Evolutionary conservation across 2,888 invertebrate genomes (phyloP).

Genomic region (Brassicogethes aeneus): DNA sequence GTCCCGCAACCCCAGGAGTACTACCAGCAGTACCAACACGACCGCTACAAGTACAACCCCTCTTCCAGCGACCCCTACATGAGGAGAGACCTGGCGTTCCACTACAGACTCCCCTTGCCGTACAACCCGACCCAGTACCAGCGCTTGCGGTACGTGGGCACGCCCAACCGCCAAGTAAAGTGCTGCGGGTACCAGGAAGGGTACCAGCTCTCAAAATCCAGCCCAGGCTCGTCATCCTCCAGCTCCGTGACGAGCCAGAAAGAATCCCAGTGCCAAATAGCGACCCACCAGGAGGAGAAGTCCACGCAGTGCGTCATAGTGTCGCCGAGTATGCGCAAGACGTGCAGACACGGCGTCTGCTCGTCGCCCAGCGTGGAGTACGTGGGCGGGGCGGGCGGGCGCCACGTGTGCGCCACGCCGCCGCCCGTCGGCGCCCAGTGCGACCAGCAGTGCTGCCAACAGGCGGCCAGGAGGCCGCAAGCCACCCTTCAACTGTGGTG

Average conservation of each 20-base stretch:
- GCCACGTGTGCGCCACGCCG: conserved; percentile 43
- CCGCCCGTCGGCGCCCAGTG: conserved; percentile 30
- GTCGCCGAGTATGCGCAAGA: conserved; percentile 28
- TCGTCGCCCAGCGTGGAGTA: conserved; percentile 46
- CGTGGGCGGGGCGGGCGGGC: conserved; percentile 54
- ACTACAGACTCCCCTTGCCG: conserved; percentile 48
- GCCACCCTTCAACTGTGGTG: too few species aligned
- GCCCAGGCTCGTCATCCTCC: conserved; percentile 43
- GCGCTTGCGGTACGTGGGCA: conserved; percentile 32
- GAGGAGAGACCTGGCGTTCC: conserved; percentile 49
- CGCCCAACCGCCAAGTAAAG: conserved; percentile 35
- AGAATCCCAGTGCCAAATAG: conserved; percentile 13
- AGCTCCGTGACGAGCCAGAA: conserved; percentile 41
- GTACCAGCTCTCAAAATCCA: conserved; percentile 36
- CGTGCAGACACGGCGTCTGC: conserved; percentile 43
- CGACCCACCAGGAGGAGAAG: conserved; percentile 35
- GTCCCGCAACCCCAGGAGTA: conserved; percentile 54
- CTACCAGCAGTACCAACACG: conserved; percentile 39
- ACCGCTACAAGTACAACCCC: conserved; percentile 31
- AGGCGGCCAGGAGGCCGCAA: conserved; percentile 30
- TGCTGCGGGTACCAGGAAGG: conserved; percentile 38
- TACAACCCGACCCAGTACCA: conserved; percentile 38
- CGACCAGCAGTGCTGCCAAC: conserved; percentile 34
- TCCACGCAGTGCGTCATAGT: conserved; percentile 37
- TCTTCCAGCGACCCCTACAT: conserved; percentile 45